phyloP scores from a whole-genome alignment of 2,888 invertebrate species.

The Pyralis farinalis region DNA sequence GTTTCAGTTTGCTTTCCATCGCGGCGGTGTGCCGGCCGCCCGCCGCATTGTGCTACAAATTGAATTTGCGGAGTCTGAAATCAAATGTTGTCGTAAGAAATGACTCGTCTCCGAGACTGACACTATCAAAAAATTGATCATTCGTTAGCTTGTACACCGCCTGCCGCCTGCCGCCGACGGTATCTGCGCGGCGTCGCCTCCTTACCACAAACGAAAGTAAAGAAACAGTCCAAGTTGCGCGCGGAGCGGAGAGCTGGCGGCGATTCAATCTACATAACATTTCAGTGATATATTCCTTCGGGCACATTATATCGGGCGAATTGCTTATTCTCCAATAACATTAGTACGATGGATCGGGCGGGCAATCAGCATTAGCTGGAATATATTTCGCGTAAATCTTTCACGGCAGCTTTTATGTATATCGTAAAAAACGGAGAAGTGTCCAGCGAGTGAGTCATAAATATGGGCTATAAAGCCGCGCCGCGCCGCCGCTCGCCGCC shows the following conservation, averaged over 20 bases:
- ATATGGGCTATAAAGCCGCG: conserved; percentile 62
- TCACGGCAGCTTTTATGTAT: conserved; percentile 76
- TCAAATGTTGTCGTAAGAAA: conserved; percentile 72
- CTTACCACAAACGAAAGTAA: not conserved
- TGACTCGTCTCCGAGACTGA: conserved; percentile 66
- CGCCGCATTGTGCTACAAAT: conserved; percentile 65
- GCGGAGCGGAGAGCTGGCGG: not conserved
- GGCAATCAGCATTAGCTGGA: conserved; percentile 74
- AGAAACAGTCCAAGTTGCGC: not conserved
- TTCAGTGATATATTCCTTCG: conserved; percentile 18
- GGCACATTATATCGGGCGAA: conserved; percentile 15
- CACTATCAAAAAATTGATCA: conserved; percentile 78
- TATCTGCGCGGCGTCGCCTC: conserved; percentile 12
- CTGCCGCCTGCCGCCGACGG: conserved; percentile 18
- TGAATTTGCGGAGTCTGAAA: conserved; percentile 70
- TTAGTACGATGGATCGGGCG: conserved; percentile 46
- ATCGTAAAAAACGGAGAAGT: conserved; percentile 76
- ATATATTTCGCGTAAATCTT: conserved; percentile 78
- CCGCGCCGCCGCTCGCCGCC: not conserved
- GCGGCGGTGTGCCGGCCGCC: conserved; percentile 25
- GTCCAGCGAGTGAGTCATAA: conserved; percentile 68
- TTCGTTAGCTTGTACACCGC: conserved; percentile 17
- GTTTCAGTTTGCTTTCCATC: conserved; percentile 67
- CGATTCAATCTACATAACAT: conserved; percentile 36
- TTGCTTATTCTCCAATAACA: conserved; percentile 40